Evolutionary conservation across 2,113 vertebrate genomes (phyloP).

Genomic region (Brachyhypopomus gauderio): DNA sequence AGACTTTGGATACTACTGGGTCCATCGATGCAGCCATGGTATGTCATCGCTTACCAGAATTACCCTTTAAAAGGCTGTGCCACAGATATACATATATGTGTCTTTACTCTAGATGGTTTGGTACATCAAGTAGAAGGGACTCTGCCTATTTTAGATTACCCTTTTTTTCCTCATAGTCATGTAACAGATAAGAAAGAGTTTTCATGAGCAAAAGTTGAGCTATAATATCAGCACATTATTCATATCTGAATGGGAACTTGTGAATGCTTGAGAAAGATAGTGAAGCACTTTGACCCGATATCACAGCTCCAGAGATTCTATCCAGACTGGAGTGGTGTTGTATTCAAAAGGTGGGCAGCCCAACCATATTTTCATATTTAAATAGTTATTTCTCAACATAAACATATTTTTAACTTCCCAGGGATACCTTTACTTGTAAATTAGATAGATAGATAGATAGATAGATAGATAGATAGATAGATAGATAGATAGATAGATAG

Average conservation of each 20-base stretch:
- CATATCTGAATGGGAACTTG: not conserved
- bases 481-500: no score
- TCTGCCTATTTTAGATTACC: not conserved
- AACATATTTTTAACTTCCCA: not conserved
- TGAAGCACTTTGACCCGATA: no score
- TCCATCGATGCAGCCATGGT: conserved; percentile 88
- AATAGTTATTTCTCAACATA: no score
- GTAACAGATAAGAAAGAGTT: no score
- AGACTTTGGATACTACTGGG: conserved; percentile 90
- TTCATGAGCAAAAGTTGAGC: not conserved
- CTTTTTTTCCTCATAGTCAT: not conserved
- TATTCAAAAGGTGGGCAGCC: not conserved
- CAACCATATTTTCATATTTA: not conserved
- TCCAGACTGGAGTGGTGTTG: not conserved
- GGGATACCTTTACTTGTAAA: not conserved
- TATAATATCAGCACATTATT: not conserved
- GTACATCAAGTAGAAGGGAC: not conserved
- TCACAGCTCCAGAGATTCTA: not conserved
- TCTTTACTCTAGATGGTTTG: no score
- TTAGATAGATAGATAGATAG: no score
- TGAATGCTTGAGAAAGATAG: no score
- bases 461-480: no score
- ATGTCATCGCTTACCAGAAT: conserved; percentile 54
- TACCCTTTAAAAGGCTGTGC: not conserved
- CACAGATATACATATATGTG: not conserved